phyloP scores from a whole-genome alignment of 1,140 invertebrate species.

The Pseudoatta argentina region DNA sequence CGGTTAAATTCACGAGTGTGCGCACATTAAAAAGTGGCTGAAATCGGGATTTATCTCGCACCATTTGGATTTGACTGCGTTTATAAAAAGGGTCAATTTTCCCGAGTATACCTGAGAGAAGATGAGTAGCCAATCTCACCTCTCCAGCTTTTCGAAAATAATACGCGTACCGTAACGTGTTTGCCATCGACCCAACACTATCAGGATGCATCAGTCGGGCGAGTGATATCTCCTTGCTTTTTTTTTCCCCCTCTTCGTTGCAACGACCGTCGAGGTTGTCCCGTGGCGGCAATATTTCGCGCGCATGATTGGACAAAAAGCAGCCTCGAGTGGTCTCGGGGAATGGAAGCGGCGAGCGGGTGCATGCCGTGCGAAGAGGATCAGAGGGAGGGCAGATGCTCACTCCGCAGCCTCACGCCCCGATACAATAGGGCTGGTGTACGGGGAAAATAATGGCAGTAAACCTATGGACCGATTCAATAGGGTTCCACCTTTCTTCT shows the following conservation, averaged over 20 bases:
- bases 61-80: not conserved
- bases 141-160: not conserved
- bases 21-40: constrained; percentile 41
- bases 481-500: constrained; percentile 66
- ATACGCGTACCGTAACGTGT: not conserved
- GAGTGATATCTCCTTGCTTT: constrained; percentile 28
- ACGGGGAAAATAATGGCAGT: constrained; percentile 73
- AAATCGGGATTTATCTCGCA: constrained; percentile 36
- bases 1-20: constrained; percentile 31
- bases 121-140: not conserved
- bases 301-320: constrained; percentile 65
- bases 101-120: constrained; percentile 27
- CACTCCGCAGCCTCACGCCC: constrained; percentile 73
- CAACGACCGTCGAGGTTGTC: constrained; percentile 5
- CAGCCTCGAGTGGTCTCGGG: constrained; percentile 38
- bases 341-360: not conserved
- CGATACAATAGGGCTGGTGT: constrained; percentile 68
- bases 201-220: constrained; percentile 33
- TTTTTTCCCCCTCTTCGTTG: not conserved
- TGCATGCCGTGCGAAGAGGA: constrained; percentile 22
- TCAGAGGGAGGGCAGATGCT: constrained; percentile 68
- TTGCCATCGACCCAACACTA: not conserved
- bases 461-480: constrained; percentile 74
- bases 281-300: constrained; percentile 64
- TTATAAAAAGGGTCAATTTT: constrained; percentile 26